Percentiles rank a stretch among this genome's conserved stretches.
Conservation (phyloP, 2,888 invertebrate genomes). For the Erpobdella octoculata region DNA sequence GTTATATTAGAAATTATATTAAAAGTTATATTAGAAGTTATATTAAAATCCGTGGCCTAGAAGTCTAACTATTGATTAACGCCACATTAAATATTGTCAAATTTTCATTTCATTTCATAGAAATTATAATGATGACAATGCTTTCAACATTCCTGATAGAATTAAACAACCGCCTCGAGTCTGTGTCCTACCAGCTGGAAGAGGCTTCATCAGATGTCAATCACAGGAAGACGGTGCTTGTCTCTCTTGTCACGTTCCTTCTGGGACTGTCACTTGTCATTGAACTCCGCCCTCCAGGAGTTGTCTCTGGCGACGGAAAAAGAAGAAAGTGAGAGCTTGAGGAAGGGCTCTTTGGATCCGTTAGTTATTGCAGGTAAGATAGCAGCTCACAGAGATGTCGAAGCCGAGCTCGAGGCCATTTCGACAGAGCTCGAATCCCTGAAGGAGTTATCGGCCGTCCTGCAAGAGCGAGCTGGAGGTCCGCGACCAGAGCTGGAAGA, state of each 20-base stretch:
- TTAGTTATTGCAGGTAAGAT: slow-evolving; percentile 10
- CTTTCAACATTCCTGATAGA: no score
- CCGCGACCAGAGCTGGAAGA: slow-evolving; percentile 96
- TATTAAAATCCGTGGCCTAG: no score
- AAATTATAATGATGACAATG: no score
- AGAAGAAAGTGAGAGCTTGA: background rate
- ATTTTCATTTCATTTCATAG: no score
- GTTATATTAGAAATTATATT: no score
- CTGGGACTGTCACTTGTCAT: slow-evolving; percentile 10
- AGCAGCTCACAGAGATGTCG: slow-evolving; percentile 36
- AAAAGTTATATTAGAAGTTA: no score
- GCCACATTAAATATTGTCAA: no score
- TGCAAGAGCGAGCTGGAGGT: slow-evolving; percentile 87
- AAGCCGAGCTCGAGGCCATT: slow-evolving; percentile 58
- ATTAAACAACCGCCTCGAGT: background rate
- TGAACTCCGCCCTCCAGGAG: slow-evolving; percentile 7
- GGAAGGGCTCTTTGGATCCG: slow-evolving; percentile 10
- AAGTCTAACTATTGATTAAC: no score
- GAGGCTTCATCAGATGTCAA: slow-evolving; percentile 15
- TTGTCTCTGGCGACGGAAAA: background rate
- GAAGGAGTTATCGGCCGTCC: slow-evolving; percentile 77
- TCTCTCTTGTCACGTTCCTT: slow-evolving; percentile 8
- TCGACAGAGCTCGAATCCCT: slow-evolving; percentile 85
- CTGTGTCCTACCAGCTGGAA: slow-evolving; percentile 8
- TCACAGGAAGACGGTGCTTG: background rate